A percentile compares a stretch with the other conserved stretches of the same genome.
These are phyloP conservation scores for Trilocha varians DNA, from an alignment of 2,888 invertebrate species.

Conservation along the genomic window DNA sequence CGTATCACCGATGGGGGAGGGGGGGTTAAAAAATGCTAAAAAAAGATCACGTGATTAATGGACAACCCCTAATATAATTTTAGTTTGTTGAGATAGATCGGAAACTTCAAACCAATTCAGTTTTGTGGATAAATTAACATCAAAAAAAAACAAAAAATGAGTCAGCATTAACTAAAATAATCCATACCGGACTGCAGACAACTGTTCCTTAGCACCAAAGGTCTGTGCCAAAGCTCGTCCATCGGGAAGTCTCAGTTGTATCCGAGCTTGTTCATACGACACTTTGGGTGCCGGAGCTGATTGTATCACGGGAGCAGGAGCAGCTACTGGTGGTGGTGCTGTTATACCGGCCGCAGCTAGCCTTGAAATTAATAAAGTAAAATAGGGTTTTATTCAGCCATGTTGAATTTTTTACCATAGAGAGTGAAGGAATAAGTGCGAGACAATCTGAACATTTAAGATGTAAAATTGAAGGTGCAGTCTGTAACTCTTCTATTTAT, in stretches of 20 bases:
- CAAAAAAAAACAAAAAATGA: neutral
- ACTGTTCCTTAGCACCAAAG: constrained; percentile 85
- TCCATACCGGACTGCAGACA: constrained; percentile 86
- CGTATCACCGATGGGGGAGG: too few relatives aligned
- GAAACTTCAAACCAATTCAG: constrained; percentile 8
- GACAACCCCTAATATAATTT: too few relatives aligned
- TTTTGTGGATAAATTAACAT: neutral
- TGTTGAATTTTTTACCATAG: too few relatives aligned
- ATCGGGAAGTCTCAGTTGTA: constrained; percentile 49
- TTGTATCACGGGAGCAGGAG: constrained; percentile 16
- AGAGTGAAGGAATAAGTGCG: too few relatives aligned
- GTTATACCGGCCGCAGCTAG: constrained; percentile 48
- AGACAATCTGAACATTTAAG: too few relatives aligned
- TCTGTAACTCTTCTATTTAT: too few relatives aligned
- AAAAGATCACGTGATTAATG: too few relatives aligned
- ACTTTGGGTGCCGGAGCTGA: constrained; percentile 33
- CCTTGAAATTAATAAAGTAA: constrained; percentile 30
- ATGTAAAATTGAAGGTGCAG: too few relatives aligned
- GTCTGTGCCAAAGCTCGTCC: constrained; percentile 54
- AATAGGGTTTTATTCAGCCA: too few relatives aligned
- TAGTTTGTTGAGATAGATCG: too few relatives aligned
- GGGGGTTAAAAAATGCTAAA: too few relatives aligned
- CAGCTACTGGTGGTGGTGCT: constrained; percentile 30
- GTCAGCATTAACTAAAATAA: neutral
- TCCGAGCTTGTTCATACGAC: constrained; percentile 48